Conservation (phyloP, 2,797 vertebrate species). For the Poecilia wingei region DNA sequence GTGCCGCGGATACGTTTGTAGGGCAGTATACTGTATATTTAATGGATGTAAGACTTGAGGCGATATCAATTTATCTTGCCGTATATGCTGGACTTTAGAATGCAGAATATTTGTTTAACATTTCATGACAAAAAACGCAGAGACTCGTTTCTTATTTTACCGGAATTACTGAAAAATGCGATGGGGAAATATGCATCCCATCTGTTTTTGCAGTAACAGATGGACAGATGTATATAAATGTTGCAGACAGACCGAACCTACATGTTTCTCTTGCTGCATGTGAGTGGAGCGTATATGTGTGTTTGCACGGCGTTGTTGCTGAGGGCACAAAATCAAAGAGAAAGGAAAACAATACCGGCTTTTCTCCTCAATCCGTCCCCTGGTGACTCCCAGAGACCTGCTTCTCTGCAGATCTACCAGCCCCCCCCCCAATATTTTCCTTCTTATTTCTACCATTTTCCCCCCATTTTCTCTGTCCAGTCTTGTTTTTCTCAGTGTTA, state of each 20-base stretch:
- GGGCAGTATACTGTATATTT: not conserved
- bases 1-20: not conserved
- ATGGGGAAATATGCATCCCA: conserved; percentile 21
- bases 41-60: not conserved
- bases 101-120: not conserved
- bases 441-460: conserved; percentile 15
- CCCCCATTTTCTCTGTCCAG: not conserved
- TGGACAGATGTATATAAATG: conserved; percentile 37
- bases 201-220: conserved; percentile 16
- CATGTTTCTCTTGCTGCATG: conserved; percentile 17
- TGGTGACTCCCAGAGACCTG: conserved; percentile 44
- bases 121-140: not conserved
- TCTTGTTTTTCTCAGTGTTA: conserved; percentile 5
- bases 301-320: conserved; percentile 53
- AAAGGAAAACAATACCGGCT: conserved; percentile 67
- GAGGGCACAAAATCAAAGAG: conserved; percentile 68
- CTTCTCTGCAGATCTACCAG: conserved; percentile 34
- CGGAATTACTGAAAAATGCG: not conserved
- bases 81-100: not conserved
- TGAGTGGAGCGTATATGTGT: conserved; percentile 21
- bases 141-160: not conserved
- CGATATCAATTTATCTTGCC: not conserved
- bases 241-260: conserved; percentile 46
- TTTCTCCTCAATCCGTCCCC: conserved; percentile 54
- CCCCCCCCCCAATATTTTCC: conserved; percentile 29